Percentiles rank a stretch among this genome's conserved stretches.
Evolutionary conservation across 2,113 vertebrate genomes (phyloP).

Genomic region (Onychostruthus taczanowskii): DNA sequence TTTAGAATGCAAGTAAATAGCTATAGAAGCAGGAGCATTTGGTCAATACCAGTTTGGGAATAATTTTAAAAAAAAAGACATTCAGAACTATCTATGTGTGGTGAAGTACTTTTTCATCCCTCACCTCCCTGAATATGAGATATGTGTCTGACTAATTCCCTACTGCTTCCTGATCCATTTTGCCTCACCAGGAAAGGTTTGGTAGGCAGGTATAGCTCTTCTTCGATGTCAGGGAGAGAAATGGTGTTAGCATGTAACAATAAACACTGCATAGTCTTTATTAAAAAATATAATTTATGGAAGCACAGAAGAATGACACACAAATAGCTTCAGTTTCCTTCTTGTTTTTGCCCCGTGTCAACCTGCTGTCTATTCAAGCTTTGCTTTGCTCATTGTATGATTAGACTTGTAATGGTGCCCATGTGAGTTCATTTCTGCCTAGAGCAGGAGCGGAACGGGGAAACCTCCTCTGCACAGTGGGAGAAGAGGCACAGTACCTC

Average conservation of each 20-base stretch:
- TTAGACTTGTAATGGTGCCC: neutral
- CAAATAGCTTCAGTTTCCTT: neutral
- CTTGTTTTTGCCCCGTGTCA: accelerated
- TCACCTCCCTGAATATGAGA: neutral
- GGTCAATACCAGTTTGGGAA: neutral
- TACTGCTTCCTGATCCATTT: neutral
- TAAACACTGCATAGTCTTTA: neutral
- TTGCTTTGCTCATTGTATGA: neutral
- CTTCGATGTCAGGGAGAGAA: neutral
- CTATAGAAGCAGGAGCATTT: neutral
- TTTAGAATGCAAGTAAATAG: neutral
- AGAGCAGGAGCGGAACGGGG: neutral
- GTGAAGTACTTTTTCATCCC: neutral
- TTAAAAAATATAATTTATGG: accelerated
- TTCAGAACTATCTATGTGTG: neutral
- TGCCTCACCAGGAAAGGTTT: neutral
- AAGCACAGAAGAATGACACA: neutral
- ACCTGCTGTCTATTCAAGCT: neutral
- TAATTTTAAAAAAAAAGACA: neutral
- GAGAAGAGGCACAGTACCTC: neutral
- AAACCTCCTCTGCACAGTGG: neutral
- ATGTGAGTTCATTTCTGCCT: neutral
- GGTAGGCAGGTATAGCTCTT: neutral
- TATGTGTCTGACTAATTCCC: neutral
- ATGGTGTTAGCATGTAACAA: neutral